Evolutionary conservation across 2,797 vertebrate genomes (phyloP), one percentile per base, ranked within the genome.

Genomic region (Taeniopygia guttata): DNA sequence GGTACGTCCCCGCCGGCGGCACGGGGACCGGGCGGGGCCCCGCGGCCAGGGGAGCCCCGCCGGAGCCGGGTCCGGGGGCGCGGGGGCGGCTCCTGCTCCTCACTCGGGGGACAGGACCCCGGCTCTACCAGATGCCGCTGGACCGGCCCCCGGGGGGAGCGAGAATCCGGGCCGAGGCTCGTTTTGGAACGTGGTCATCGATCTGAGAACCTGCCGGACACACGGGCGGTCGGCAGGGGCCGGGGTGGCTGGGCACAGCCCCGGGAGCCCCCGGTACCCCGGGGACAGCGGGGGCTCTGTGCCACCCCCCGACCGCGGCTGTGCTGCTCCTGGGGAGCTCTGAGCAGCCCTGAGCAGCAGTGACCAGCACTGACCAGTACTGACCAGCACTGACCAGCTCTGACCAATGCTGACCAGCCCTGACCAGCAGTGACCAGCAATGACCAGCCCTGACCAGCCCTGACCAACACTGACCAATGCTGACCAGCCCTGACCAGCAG

Each of bases 141-240:
- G 99, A 99, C 96, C 99, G 97, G 81, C 99, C 99, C 93, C 99
- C 99, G 8, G 99, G 99, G 62, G 99, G 99, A 82, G 99, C 99
- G 45, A 99, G 98, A 97, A 99, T 99, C 97, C 99, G 97, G 68
- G 99, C 99, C 2, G 99, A 99, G 89, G 99, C 98, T 97, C 99
- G 98, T 98, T 99, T 99, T 54, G 52, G 52, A 40, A 99, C 95
- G 34, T 98, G 98, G 96, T 99, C 99, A 68, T 99, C 99, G 20
- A 99, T 98, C 97, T 99, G 99, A 94, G 98, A 98, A 94, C 99
- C 99, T 99, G 97, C 13, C 25, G 26, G 79, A 75, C 68, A 51
- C 63, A 73, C 2, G 19, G 74, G 51, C 2, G 3, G 60, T 6
- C 4, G 3, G 56, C 16, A 1, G 38, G 32, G 0, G 10, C 60